Conservation (phyloP, 2,797 vertebrate species). For the Erithacus rubecula region DNA sequence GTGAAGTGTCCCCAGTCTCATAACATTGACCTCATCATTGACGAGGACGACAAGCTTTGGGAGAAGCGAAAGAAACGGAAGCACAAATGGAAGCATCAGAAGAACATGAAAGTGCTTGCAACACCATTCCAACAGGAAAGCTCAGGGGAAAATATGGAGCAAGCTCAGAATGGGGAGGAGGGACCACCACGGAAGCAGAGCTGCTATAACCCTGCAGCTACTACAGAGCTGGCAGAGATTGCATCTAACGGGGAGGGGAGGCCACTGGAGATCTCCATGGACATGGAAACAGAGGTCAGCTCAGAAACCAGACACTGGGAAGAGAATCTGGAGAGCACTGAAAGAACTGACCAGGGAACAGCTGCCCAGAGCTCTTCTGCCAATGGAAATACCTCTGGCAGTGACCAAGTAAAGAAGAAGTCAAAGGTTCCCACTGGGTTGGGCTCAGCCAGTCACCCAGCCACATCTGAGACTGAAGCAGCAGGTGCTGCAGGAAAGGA, state of each 20-base stretch:
- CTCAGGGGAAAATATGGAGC: conserved; percentile 38
- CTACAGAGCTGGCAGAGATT: neutral
- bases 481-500: neutral
- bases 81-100: conserved; percentile 79
- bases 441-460: neutral
- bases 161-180: conserved; percentile 15
- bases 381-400: neutral
- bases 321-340: neutral
- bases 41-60: conserved; percentile 84
- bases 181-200: conserved; percentile 67
- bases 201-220: conserved; percentile 28
- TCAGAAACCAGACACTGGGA: neutral
- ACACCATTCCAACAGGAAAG: neutral
- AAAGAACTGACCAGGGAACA: conserved; percentile 52
- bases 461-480: neutral
- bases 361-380: neutral
- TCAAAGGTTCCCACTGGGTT: rapidly evolving
- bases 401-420: neutral
- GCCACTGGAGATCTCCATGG: neutral
- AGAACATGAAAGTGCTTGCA: conserved; percentile 44
- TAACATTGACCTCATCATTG: conserved; percentile 92
- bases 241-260: neutral
- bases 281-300: neutral
- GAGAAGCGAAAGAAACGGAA: conserved; percentile 80
- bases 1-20: conserved; percentile 87